Evolutionary conservation across 2,113 vertebrate genomes (phyloP), one percentile per base, ranked within the genome.

Genomic region (Chaetops frenatus): DNA sequence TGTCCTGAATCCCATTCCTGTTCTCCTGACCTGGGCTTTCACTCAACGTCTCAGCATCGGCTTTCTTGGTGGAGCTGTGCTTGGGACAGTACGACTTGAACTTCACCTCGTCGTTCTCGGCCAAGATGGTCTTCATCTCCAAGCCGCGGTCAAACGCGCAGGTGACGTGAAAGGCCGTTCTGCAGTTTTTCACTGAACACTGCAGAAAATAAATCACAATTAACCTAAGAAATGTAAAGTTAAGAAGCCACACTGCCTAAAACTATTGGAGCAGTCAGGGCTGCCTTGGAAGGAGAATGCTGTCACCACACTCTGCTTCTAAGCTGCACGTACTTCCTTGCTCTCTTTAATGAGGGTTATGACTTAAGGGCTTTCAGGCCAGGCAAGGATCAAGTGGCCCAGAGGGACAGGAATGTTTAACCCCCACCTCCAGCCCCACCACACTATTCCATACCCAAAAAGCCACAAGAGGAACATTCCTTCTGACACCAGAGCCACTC

Each of bases 101-200:
- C 95, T 99, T 99, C 90, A 99, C 99, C 95, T 99, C 99, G 3
- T 99, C 99, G 0, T 99, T 98, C 85, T 99, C 99, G 0, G 99
- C 99, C 86, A 99, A 95, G 92, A 99, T 98, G 61, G 99, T 99
- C 96, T 98, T 99, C 99, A 99, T 99, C 87, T 99, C 98, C 45
- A 99, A 97, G 90, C 98, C 98, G 5, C 97, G 98, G 62, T 98
- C 98, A 42, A 99, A 99, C 1, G 99, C 99, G 22, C 99, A 99
- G 24, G 99, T 99, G 94, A 99, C 99, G 0, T 99, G 99, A 96
- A 99, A 99, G 65, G 99, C 99, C 1, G 98, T 99, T 65, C 99
- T 98, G 97, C 99, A 99, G 97, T 99, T 99, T 90, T 99, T 99
- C 66, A 99, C 99, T 2, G 99, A 99, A 96, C 99, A 99, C 99